These are phyloP conservation scores for Piaya cayana DNA, from an alignment of 2,113 vertebrate genomes.

Conservation along the genomic window DNA sequence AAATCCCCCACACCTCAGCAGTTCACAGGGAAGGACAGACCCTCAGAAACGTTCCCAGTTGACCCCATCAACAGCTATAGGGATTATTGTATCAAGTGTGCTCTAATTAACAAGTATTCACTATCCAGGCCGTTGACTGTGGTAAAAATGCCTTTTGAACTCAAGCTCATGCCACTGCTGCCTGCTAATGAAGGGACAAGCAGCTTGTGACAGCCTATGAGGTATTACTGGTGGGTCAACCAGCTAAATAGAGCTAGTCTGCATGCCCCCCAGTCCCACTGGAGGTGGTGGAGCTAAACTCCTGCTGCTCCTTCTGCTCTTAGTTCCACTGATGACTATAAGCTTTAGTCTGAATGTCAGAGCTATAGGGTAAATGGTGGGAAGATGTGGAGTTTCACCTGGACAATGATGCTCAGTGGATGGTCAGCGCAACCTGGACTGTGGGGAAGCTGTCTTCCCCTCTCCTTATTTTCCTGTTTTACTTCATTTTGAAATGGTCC, in stretches of 20 bases:
- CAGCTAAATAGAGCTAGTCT: background rate
- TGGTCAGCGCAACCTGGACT: no score
- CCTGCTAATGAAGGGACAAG: background rate
- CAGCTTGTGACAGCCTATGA: background rate
- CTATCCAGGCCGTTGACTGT: background rate
- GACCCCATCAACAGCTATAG: background rate
- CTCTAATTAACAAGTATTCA: background rate
- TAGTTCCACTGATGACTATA: background rate
- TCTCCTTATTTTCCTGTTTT: background rate
- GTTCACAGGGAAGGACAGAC: background rate
- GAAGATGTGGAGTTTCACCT: background rate
- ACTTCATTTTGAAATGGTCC: background rate
- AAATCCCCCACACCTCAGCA: background rate
- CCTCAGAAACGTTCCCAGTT: background rate
- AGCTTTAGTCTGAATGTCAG: background rate
- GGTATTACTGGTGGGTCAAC: accelerated
- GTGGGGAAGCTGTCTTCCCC: background rate
- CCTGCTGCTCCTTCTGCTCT: background rate
- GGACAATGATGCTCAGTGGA: background rate
- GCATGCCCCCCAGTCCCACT: accelerated
- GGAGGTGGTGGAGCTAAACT: background rate
- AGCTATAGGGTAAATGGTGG: background rate
- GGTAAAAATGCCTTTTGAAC: background rate
- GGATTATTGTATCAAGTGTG: background rate
- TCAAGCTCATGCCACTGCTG: background rate